These are phyloP conservation scores for Gasterosteus nipponicus DNA, from an alignment of 2,113 vertebrate genomes.

Conservation along the genomic window DNA sequence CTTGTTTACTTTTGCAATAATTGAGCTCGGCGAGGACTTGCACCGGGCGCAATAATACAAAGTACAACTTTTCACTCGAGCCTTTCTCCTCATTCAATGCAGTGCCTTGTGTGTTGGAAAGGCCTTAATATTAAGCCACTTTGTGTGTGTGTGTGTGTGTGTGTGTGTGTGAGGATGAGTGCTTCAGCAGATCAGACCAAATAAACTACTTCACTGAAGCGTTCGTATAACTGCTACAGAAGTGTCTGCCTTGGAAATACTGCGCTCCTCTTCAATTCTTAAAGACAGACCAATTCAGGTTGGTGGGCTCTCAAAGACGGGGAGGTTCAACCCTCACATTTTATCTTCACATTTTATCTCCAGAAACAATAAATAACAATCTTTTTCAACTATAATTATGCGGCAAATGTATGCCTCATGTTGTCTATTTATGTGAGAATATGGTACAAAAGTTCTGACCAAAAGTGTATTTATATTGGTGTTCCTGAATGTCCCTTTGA, in stretches of 20 bases:
- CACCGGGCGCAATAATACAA: constrained; percentile 36
- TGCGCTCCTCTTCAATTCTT: neutral
- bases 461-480: constrained; percentile 69
- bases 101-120: constrained; percentile 41
- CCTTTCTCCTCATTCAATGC: constrained; percentile 14
- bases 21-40: constrained; percentile 53
- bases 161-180: constrained; percentile 19
- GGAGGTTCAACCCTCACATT: neutral
- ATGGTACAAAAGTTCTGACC: constrained; percentile 52
- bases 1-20: constrained; percentile 67
- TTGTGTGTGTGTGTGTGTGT: neutral
- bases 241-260: constrained; percentile 14
- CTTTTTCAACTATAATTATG: constrained; percentile 38
- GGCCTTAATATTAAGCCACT: constrained; percentile 34
- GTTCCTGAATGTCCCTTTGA: constrained; percentile 51
- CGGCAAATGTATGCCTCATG: constrained; percentile 57
- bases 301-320: neutral
- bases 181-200: constrained; percentile 60
- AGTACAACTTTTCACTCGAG: constrained; percentile 19
- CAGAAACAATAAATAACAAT: constrained; percentile 29
- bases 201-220: constrained; percentile 46
- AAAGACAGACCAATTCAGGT: constrained; percentile 17
- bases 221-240: neutral
- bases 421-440: constrained; percentile 69
- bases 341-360: constrained; percentile 25